Evolutionary conservation across 2,888 invertebrate genomes (phyloP).

Genomic region (Trachelus iudaicus): DNA sequence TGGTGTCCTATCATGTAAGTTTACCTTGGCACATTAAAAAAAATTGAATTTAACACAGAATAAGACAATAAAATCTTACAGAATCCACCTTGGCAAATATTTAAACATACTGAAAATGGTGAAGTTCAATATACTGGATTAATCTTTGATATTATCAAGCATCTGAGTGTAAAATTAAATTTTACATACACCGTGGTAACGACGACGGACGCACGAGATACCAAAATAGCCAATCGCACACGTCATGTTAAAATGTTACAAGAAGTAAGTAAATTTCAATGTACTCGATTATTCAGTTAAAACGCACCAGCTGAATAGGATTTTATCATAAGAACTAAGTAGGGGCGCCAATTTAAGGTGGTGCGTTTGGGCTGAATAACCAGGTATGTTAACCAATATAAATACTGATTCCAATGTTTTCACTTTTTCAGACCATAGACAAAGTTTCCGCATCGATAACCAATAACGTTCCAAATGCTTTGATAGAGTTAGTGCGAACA

Average conservation of each 20-base stretch:
- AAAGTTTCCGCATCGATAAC: slow-evolving; percentile 23
- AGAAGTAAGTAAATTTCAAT: not conserved
- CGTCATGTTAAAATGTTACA: not conserved
- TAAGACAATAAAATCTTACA: slow-evolving; percentile 61
- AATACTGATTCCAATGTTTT: not conserved
- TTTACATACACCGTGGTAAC: slow-evolving; percentile 75
- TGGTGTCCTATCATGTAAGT: slow-evolving; percentile 83
- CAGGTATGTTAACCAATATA: not conserved
- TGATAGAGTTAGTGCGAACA: slow-evolving; percentile 67
- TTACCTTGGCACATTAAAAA: not conserved
- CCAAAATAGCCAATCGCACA: not conserved
- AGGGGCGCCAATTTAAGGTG: not conserved
- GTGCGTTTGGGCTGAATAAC: no score
- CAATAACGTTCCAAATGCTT: slow-evolving; percentile 57
- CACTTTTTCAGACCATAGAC: not conserved
- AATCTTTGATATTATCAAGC: slow-evolving; percentile 82
- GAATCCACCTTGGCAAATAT: slow-evolving; percentile 91
- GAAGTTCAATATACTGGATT: slow-evolving; percentile 75
- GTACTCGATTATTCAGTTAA: not conserved
- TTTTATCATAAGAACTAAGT: not conserved
- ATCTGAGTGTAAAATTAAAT: slow-evolving; percentile 81
- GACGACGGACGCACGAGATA: slow-evolving; percentile 7
- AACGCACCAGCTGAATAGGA: not conserved
- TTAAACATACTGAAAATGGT: slow-evolving; percentile 72
- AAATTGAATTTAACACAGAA: not conserved